Evolutionary conservation across 2,888 invertebrate genomes (phyloP).

Genomic region (Limnephilus marmoratus): DNA sequence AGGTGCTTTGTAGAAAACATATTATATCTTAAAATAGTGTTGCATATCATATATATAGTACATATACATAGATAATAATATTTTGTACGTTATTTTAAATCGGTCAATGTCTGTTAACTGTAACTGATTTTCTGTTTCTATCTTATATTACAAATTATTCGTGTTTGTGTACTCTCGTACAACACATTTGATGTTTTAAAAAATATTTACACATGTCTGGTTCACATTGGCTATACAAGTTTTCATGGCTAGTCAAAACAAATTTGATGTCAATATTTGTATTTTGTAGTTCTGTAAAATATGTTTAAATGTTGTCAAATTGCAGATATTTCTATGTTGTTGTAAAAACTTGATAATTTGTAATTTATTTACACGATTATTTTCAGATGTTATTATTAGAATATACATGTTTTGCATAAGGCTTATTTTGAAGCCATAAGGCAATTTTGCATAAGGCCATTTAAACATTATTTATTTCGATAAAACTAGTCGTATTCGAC

Average conservation of each 20-base stretch:
- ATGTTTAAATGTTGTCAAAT: neutral
- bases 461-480: neutral
- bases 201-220: neutral
- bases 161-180: too few species aligned
- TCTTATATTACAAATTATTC: too few species aligned
- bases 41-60: neutral
- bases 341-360: neutral
- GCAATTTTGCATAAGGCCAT: too few species aligned
- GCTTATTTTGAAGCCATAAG: neutral
- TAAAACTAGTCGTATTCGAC: too few species aligned
- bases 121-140: neutral
- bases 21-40: neutral
- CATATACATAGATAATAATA: too few species aligned
- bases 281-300: neutral
- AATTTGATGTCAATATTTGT: too few species aligned
- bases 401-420: neutral
- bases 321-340: neutral
- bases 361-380: neutral
- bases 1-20: conserved; percentile 31
- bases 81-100: neutral
- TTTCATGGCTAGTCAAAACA: neutral
- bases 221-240: neutral
- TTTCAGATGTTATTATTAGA: neutral
- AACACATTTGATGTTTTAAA: neutral
- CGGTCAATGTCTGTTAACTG: neutral